A percentile compares a stretch with the other conserved stretches of the same genome.
Evolutionary conservation across 1,140 invertebrate genomes (phyloP).

Genomic region (Pseudomyrmex dendroicus): DNA sequence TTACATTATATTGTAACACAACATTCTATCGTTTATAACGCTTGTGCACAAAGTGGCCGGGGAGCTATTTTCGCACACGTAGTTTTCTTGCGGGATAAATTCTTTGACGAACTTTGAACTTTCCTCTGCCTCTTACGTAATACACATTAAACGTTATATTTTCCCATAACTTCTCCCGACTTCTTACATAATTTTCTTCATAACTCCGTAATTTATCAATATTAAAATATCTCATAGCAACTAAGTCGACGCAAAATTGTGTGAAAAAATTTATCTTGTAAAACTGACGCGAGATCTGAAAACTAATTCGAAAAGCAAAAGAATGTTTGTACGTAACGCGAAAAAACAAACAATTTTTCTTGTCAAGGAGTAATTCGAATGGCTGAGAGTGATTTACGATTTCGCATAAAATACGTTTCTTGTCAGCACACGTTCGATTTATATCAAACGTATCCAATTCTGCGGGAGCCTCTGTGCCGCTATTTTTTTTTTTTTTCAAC

Average conservation of each 20-base stretch:
- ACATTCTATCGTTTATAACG: not conserved
- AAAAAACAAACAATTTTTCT: not conserved
- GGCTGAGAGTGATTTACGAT: conserved; percentile 2
- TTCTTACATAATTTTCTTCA: not conserved
- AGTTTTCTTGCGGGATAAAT: not conserved
- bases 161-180: not conserved
- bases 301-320: not conserved
- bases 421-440: conserved; percentile 3
- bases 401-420: conserved; percentile 6
- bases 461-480: not conserved
- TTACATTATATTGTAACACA: not conserved
- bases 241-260: not conserved
- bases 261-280: not conserved
- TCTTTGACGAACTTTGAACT: not conserved
- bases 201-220: too few relatives aligned
- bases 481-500: conserved; percentile 15
- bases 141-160: conserved; percentile 1
- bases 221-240: not conserved
- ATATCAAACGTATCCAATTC: conserved; percentile 25
- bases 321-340: not conserved
- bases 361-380: conserved; percentile 6
- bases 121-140: not conserved
- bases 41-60: not conserved
- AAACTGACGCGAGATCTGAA: not conserved
- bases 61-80: not conserved